Evolutionary conservation across 2,113 vertebrate species (phyloP).

Genomic region (Acanthisitta chloris): DNA sequence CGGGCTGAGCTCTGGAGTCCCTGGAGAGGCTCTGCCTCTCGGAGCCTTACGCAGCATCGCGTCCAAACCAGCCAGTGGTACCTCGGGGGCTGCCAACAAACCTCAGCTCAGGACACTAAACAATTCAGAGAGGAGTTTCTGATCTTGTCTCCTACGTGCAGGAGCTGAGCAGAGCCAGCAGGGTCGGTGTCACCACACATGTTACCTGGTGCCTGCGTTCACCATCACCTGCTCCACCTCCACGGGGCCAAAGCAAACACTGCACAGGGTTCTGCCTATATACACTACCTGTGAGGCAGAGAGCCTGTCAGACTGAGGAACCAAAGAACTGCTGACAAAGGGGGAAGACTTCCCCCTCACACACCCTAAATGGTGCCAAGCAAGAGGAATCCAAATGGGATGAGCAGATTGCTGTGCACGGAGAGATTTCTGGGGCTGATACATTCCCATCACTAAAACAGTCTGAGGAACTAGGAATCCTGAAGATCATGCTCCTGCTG

Average conservation of each 20-base stretch:
- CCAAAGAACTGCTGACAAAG: not conserved
- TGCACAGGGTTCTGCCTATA: not conserved
- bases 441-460: not conserved
- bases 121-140: not conserved
- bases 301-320: not conserved
- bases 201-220: not conserved
- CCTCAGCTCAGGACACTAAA: not conserved
- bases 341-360: not conserved
- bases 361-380: not conserved
- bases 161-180: not conserved
- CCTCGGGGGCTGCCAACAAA: not conserved
- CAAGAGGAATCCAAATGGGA: not conserved
- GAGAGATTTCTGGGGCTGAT: not conserved
- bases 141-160: accelerated
- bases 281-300: not conserved
- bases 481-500: not conserved
- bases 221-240: not conserved
- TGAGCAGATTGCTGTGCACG: accelerated
- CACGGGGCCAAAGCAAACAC: not conserved
- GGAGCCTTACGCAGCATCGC: not conserved
- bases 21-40: not conserved
- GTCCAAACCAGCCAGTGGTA: not conserved
- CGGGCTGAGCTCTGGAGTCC: not conserved
- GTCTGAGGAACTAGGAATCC: not conserved
- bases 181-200: accelerated